These are phyloP conservation scores for Chloropsis hardwickii DNA, from an alignment of 2,113 vertebrate species.

Conservation along the genomic window DNA sequence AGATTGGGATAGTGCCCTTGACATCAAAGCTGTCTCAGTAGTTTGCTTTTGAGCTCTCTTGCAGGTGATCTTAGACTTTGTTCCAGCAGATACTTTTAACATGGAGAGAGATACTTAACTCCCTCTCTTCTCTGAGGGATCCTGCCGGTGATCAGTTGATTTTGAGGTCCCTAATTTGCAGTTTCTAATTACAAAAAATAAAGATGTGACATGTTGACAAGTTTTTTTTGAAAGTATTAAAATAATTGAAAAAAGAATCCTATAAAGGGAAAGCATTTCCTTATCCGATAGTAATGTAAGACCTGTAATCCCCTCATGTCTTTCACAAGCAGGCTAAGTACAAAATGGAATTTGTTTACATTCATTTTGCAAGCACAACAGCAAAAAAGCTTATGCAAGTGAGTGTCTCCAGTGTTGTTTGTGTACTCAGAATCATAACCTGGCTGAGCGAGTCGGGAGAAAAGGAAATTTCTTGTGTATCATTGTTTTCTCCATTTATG, in stretches of 20 bases:
- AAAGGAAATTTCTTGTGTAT: not conserved
- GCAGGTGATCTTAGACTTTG: not conserved
- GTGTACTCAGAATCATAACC: not conserved
- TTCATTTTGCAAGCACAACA: not conserved
- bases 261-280: not conserved
- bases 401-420: not conserved
- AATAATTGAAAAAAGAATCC: not conserved
- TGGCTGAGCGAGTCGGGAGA: not conserved
- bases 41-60: not conserved
- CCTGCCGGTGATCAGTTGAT: not conserved
- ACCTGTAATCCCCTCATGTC: not conserved
- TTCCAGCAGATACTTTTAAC: not conserved
- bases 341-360: not conserved
- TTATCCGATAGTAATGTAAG: not conserved
- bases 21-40: not conserved
- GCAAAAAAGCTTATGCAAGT: not conserved
- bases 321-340: not conserved
- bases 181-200: not conserved
- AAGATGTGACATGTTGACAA: not conserved
- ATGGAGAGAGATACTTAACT: not conserved
- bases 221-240: not conserved
- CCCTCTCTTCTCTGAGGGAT: not conserved
- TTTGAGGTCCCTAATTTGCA: not conserved
- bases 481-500: not conserved
- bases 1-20: not conserved